Evolutionary conservation across 2,797 vertebrate genomes (phyloP).

Genomic region (Leuciscus waleckii): DNA sequence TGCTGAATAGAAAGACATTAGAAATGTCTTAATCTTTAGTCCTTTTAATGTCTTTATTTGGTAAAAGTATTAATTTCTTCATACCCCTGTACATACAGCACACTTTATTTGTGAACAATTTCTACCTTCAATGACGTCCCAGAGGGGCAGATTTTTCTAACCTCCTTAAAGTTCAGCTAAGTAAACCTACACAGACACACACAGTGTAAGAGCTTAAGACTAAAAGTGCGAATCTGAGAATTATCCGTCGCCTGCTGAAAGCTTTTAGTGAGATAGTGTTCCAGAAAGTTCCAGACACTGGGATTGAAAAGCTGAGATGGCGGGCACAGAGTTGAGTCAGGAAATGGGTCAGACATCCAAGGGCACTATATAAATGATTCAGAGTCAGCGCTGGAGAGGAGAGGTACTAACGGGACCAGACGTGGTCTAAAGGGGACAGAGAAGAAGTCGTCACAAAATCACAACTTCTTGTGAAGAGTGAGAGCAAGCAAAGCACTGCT

Average conservation of each 20-base stretch:
- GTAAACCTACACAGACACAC: background rate
- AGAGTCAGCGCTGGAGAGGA: slow-evolving; percentile 34
- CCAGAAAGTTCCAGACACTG: slow-evolving; percentile 29
- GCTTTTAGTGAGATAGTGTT: slow-evolving; percentile 39
- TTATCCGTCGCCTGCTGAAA: slow-evolving; percentile 29
- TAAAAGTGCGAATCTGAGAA: slow-evolving; percentile 35
- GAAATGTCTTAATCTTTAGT: too few relatives aligned
- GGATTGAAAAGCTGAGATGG: slow-evolving; percentile 43
- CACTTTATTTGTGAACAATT: background rate
- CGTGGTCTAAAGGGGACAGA: background rate
- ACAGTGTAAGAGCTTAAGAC: slow-evolving; percentile 30
- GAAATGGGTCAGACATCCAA: slow-evolving; percentile 54
- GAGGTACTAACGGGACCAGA: background rate
- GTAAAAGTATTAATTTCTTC: too few relatives aligned
- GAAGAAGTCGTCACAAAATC: slow-evolving; percentile 14
- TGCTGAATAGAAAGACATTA: too few relatives aligned
- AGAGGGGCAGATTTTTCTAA: background rate
- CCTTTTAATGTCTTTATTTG: too few relatives aligned
- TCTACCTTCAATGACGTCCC: background rate
- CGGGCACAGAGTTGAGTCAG: slow-evolving; percentile 38
- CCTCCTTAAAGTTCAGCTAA: background rate
- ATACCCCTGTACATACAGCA: too few relatives aligned
- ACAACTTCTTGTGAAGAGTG: slow-evolving; percentile 3
- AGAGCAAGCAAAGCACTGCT: background rate
- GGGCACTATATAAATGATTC: slow-evolving; percentile 53